Evolutionary conservation across 2,797 vertebrate genomes (phyloP), one percentile per base, ranked within the genome.

Genomic region (Limnodromus scolopaceus): DNA sequence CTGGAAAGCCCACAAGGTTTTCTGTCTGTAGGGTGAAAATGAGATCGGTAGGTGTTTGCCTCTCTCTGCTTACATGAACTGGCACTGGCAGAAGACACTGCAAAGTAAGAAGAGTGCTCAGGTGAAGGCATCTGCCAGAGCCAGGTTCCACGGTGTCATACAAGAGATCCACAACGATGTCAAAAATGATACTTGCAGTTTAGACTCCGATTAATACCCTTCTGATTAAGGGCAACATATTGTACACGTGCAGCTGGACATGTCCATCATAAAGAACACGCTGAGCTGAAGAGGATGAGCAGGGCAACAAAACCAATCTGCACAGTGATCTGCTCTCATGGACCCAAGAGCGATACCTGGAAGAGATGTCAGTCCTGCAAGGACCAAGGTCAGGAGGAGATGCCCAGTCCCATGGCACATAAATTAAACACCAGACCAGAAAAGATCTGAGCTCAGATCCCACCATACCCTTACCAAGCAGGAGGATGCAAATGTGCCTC

Each of bases 341-440:
- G 72, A 53, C n/a, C 24, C 39, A 34, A 38, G 38, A 38, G 49
- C 0, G 6, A 20, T 17, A 12, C 64, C 19, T 3, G 0, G 16
- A 30, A 22, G 30, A 64, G 51, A 10, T 0, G 4, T 10, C 38
- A 11, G 15, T 17, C 28, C 53, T 17, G 22, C 4, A 53, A 48
- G 63, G 19, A 41, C 7, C 57, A 10, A 30, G 63, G 17, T 3
- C 41, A 45, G 34, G 32, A 89, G 34, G 34, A n/a, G 13, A 16
- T 2, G 9, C 7, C 39, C 89, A 57, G 3, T 9, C 34, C 60
- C 27, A 0, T 0, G 8, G 30, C 15, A 46, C 48, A 16, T 0
- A 27, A 14, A 17, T n/a, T 12, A 39, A 1, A 2, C 23, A 2
- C 1, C 0, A 1, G 65, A 10, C 0, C 30, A 48, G 72, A 13